Percentiles rank a stretch among this genome's conserved stretches.
Conservation (phyloP, 2,888 invertebrate genomes). For the Drosophila meridiana region DNA sequence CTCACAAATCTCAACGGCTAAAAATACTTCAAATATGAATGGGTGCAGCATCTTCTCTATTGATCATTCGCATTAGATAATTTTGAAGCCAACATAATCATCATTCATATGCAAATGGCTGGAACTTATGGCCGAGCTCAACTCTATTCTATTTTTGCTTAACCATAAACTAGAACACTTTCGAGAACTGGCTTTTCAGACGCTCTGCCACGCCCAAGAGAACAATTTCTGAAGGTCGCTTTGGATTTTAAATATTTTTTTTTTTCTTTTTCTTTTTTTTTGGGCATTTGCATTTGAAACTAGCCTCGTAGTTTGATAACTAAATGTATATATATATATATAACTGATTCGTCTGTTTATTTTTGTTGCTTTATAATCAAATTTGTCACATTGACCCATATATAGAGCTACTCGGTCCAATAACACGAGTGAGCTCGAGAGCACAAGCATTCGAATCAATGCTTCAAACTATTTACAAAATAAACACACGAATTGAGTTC, state of each 20-base stretch:
- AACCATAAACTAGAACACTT: conserved; percentile 42
- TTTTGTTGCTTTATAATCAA: conserved; percentile 26
- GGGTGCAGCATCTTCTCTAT: not conserved
- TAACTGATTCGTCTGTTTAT: conserved; percentile 10
- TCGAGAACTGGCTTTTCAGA: conserved; percentile 34
- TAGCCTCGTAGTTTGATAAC: conserved; percentile 46
- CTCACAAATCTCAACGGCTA: not conserved
- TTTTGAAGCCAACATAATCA: not conserved
- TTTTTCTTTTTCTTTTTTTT: conserved; percentile 19
- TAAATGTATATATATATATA: conserved; percentile 6
- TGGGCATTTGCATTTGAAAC: conserved; percentile 54
- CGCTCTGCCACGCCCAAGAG: conserved; percentile 35
- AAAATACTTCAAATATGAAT: conserved; percentile 1
- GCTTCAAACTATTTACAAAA: conserved; percentile 16
- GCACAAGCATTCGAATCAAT: conserved; percentile 22
- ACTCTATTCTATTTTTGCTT: conserved; percentile 3
- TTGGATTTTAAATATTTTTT: not conserved
- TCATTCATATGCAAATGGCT: conserved; percentile 48
- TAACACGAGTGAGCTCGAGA: conserved; percentile 11
- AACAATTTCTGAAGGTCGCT: conserved; percentile 44
- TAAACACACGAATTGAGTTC: conserved; percentile 10
- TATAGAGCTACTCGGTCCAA: conserved; percentile 20
- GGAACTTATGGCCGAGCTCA: not conserved
- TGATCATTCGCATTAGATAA: conserved; percentile 10
- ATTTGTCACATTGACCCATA: conserved; percentile 60